A percentile compares a stretch with the other conserved stretches of the same genome.
Evolutionary conservation across 2,797 vertebrate genomes (phyloP).

Genomic region (Falco berigora): DNA sequence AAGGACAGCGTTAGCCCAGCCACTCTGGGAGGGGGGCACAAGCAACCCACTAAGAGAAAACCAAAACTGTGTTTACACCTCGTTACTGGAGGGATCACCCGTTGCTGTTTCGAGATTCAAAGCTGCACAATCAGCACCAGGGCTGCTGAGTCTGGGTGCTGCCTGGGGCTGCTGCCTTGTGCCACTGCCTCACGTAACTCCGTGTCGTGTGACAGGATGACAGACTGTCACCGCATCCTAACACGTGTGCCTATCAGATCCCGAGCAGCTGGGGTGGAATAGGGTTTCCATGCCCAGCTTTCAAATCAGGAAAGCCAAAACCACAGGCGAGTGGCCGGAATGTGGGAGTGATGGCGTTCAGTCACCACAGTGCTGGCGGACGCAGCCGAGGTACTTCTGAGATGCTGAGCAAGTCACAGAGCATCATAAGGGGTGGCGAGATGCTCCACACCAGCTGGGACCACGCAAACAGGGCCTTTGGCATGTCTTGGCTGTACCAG

Average conservation of each 20-base stretch:
- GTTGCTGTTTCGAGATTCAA: not conserved
- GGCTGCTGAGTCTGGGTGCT: not conserved
- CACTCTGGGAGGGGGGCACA: not conserved
- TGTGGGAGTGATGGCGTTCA: accelerated
- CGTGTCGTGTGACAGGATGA: accelerated
- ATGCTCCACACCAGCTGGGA: not conserved
- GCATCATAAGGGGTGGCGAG: not conserved
- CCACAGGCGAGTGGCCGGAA: accelerated
- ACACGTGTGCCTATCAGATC: accelerated
- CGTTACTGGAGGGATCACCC: not conserved
- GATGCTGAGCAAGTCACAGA: not conserved
- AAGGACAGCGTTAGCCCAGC: not conserved
- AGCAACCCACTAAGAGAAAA: not conserved
- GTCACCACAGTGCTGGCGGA: not conserved
- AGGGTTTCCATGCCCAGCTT: accelerated
- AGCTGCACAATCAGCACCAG: not conserved
- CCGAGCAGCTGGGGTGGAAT: not conserved
- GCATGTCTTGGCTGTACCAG: not conserved
- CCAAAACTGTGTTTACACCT: not conserved
- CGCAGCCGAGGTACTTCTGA: not conserved
- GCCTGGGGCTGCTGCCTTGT: not conserved
- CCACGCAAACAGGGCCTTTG: not conserved
- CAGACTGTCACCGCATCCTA: not conserved
- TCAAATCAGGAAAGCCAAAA: not conserved
- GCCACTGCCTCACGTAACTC: not conserved